phyloP scores from a whole-genome alignment of 2,888 invertebrate genomes.

The Cephalotes varians region DNA sequence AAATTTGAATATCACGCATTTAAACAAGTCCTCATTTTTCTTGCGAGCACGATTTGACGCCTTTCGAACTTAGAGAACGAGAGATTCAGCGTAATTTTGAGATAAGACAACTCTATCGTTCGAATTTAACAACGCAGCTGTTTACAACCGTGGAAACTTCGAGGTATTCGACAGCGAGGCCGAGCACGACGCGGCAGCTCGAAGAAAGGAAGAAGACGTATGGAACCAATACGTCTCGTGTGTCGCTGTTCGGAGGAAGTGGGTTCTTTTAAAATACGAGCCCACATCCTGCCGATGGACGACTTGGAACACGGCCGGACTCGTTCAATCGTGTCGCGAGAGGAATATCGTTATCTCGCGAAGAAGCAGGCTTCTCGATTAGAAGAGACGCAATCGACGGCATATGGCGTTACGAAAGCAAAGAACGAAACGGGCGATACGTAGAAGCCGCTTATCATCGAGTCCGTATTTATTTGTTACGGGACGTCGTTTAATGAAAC shows the following conservation, averaged over 20 bases:
- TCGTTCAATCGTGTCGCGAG: slow-evolving; percentile 17
- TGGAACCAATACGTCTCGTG: slow-evolving; percentile 72
- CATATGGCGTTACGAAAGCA: not conserved
- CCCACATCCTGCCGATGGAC: slow-evolving; percentile 52
- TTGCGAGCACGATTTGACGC: not conserved
- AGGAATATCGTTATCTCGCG: slow-evolving; percentile 40
- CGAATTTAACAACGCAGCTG: not conserved
- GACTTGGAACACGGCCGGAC: slow-evolving; percentile 18
- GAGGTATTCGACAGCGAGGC: not conserved
- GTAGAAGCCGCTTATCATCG: slow-evolving; percentile 34
- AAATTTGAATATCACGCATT: not conserved
- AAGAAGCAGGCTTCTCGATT: slow-evolving; percentile 37
- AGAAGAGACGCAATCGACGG: slow-evolving; percentile 21
- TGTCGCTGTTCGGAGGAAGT: slow-evolving; percentile 75
- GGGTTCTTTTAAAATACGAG: slow-evolving; percentile 68
- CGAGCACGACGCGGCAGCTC: slow-evolving; percentile 20
- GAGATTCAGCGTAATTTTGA: not conserved
- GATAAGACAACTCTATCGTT: not conserved
- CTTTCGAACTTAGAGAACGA: not conserved
- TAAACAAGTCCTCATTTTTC: not conserved
- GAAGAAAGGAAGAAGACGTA: slow-evolving; percentile 53
- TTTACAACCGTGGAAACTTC: slow-evolving; percentile 15
- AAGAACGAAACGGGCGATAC: slow-evolving; percentile 5
- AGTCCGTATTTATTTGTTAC: slow-evolving; percentile 42
- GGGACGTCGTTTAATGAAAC: slow-evolving; percentile 34